These are phyloP conservation scores for Pachydiplax longipennis DNA, from an alignment of 2,888 invertebrate species.

Conservation along the genomic window DNA sequence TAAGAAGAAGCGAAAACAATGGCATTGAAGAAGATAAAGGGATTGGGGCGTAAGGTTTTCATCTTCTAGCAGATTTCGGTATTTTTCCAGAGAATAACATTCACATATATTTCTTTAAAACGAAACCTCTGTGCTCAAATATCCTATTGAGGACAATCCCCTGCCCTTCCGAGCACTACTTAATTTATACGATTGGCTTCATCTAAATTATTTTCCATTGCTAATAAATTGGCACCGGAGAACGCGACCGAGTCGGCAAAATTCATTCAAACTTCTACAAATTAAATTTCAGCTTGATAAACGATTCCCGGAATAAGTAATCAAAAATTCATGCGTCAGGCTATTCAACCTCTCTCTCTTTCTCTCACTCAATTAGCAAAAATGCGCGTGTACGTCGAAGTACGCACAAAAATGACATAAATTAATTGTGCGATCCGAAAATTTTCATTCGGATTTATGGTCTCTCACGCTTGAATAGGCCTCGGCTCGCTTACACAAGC, in stretches of 20 bases:
- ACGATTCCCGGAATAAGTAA: background rate
- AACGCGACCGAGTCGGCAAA: background rate
- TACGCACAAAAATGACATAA: background rate
- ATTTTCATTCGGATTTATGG: background rate
- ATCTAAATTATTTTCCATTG: background rate
- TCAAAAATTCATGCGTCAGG: background rate
- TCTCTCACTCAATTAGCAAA: background rate
- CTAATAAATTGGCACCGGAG: background rate
- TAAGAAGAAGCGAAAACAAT: background rate
- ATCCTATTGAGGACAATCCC: no score
- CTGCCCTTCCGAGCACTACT: no score
- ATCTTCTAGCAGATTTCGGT: no score
- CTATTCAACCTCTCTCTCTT: background rate
- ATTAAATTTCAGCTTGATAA: background rate
- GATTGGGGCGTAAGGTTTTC: no score
- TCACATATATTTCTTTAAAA: no score
- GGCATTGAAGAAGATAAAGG: background rate
- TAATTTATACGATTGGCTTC: background rate
- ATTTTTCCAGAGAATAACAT: no score
- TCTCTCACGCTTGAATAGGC: background rate
- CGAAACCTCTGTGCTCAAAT: no score
- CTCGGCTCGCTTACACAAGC: background rate
- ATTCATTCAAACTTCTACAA: background rate
- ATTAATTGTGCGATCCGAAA: background rate
- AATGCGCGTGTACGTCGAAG: background rate